phyloP scores from a whole-genome alignment of 2,113 vertebrate genomes.

The Ranitomeya imitator region DNA sequence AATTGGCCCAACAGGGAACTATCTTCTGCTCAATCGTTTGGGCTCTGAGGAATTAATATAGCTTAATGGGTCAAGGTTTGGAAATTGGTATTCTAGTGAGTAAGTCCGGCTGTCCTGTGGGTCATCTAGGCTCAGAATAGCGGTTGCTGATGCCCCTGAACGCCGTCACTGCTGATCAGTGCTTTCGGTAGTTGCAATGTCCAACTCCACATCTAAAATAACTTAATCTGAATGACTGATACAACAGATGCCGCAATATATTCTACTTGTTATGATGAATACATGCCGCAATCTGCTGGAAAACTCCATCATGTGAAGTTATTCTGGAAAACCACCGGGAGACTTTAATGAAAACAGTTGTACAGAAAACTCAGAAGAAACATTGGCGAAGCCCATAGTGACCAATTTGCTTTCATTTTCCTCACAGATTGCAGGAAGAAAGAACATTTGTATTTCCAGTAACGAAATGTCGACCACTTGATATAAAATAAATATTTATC shows the following conservation, averaged over 20 bases:
- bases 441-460: background rate
- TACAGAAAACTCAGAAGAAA: background rate
- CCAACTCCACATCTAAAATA: background rate
- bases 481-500: background rate
- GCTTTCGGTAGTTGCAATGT: background rate
- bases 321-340: background rate
- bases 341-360: conserved; percentile 5
- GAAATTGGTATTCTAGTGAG: too few relatives aligned
- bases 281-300: background rate
- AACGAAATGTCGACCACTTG: background rate
- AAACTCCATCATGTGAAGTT: background rate
- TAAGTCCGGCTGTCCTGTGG: too few relatives aligned
- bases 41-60: too few relatives aligned
- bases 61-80: too few relatives aligned
- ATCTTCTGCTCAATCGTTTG: too few relatives aligned
- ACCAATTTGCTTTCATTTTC: background rate
- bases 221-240: background rate
- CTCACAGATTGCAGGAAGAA: background rate
- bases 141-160: background rate
- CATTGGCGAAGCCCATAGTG: background rate
- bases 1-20: too few relatives aligned
- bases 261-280: background rate
- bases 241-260: background rate
- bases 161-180: background rate
- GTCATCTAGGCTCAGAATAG: too few relatives aligned